These are phyloP conservation scores for Rhyacophila evoluta DNA, from an alignment of 2,888 invertebrate species.

Conservation along the genomic window DNA sequence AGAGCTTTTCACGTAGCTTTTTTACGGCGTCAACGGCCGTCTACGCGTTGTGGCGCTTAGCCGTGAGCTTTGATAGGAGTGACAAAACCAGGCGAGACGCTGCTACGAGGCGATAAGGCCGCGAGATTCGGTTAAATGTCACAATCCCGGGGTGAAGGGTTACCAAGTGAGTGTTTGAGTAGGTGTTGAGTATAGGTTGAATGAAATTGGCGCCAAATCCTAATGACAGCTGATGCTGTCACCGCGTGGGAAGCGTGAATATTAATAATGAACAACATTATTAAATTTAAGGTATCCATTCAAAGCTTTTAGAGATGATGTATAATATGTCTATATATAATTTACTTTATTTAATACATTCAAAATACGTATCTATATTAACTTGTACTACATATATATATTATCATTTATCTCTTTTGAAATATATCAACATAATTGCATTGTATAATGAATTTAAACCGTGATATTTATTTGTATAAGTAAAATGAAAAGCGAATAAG, in stretches of 20 bases:
- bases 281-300: too few relatives aligned
- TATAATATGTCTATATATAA: too few relatives aligned
- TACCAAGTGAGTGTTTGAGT: not conserved
- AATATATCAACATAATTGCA: too few relatives aligned
- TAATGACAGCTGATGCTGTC: not conserved
- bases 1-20: not conserved
- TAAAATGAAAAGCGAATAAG: too few relatives aligned
- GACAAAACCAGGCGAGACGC: slow-evolving; percentile 25
- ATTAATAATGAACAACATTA: too few relatives aligned
- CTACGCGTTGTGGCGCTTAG: slow-evolving; percentile 17
- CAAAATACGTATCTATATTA: too few relatives aligned
- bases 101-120: slow-evolving; percentile 4
- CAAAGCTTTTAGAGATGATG: too few relatives aligned
- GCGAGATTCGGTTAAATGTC: not conserved
- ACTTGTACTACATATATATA: too few relatives aligned
- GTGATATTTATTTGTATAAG: too few relatives aligned
- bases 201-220: not conserved
- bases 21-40: not conserved
- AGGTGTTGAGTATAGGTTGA: not conserved
- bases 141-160: not conserved
- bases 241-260: not conserved
- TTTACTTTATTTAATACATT: too few relatives aligned
- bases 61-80: slow-evolving; percentile 30
- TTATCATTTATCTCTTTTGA: too few relatives aligned
- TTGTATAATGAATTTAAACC: too few relatives aligned